phyloP scores from a whole-genome alignment of 2,113 vertebrate genomes.

The Phylloscopus trochiloides region DNA sequence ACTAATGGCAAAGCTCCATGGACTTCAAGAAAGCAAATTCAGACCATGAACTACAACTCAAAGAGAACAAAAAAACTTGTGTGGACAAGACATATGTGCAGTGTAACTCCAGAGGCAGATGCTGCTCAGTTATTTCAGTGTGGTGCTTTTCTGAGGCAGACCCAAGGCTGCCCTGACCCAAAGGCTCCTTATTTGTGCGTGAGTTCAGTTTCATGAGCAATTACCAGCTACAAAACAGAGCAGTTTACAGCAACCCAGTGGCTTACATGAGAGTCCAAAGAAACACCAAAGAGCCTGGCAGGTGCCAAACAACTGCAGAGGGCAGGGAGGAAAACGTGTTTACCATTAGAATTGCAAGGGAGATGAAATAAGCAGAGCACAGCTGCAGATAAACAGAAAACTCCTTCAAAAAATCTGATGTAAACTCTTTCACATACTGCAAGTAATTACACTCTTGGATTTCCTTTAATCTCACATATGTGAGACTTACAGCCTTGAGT shows the following conservation, averaged over 20 bases:
- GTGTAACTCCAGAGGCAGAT: neutral
- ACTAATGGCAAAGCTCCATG: neutral
- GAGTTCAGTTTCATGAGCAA: neutral
- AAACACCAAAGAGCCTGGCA: neutral
- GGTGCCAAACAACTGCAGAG: neutral
- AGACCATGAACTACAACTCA: neutral
- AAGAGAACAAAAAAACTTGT: neutral
- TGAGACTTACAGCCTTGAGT: neutral
- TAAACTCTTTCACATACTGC: neutral
- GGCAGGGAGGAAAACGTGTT: neutral
- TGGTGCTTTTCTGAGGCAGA: neutral
- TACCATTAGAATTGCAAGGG: neutral
- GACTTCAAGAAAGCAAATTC: neutral
- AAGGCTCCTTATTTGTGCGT: rapidly evolving
- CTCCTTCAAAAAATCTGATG: neutral
- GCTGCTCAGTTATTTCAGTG: neutral
- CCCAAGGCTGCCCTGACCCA: neutral
- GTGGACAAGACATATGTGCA: neutral
- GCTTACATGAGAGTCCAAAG: neutral
- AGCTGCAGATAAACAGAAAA: neutral
- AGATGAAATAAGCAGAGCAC: neutral
- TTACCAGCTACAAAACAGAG: neutral
- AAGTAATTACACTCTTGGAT: neutral
- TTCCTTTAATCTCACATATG: neutral
- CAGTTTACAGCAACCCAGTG: neutral